Evolutionary conservation across 2,888 invertebrate genomes (phyloP).

Genomic region (Acholoe squamosa): DNA sequence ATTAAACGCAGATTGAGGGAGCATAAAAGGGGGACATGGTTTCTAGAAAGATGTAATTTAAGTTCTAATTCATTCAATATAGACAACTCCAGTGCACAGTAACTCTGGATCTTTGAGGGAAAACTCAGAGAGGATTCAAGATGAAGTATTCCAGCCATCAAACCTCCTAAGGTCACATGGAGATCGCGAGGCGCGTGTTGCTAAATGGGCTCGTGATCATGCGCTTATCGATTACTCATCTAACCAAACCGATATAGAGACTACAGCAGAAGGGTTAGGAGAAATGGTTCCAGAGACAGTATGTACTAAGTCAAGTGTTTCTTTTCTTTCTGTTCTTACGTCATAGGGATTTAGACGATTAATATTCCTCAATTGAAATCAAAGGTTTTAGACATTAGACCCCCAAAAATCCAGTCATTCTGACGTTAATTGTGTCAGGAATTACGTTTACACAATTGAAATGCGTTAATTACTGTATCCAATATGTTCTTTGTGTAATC

Average conservation of each 20-base stretch:
- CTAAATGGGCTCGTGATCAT: neutral
- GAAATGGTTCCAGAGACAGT: neutral
- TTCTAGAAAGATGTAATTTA: no score
- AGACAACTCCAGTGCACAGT: neutral
- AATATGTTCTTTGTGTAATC: no score
- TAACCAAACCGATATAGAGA: neutral
- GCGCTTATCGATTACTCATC: neutral
- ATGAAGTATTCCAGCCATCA: neutral
- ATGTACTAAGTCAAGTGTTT: neutral
- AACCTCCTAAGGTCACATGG: neutral
- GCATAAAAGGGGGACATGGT: no score
- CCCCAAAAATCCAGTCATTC: no score
- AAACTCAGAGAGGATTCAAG: neutral
- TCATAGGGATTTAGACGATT: no score
- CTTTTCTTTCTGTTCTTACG: neutral
- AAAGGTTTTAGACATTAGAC: no score
- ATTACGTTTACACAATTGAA: no score
- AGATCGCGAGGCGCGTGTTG: neutral
- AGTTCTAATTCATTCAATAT: neutral
- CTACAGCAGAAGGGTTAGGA: neutral
- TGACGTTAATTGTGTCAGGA: no score
- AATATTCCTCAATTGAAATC: no score
- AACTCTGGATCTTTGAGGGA: neutral
- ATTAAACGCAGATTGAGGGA: no score
- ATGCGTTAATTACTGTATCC: no score